Evolutionary conservation across 2,888 invertebrate species (phyloP), one percentile per base, ranked within the genome.

Genomic region (Ametastegia equiseti): DNA sequence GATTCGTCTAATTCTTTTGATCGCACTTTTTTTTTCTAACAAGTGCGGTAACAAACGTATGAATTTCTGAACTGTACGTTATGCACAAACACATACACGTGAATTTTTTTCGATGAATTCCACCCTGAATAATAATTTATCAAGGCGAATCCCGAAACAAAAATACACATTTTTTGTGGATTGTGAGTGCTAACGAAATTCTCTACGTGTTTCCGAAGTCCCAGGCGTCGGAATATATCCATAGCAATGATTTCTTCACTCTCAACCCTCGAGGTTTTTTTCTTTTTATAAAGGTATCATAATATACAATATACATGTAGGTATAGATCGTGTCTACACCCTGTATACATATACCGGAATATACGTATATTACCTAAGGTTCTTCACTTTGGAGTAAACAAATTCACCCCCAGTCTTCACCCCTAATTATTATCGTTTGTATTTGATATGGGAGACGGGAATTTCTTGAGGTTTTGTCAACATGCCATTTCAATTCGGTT

Each of bases 171-270:
- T 67, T 67, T 67, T 5, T 2, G 39, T 15, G 23, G 39, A 67
- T 67, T 39, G 36, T 39, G 39, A 36, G 36, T 19, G n/a, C 39
- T 67, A 23, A 67, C 39, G 39, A 39, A 67, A 39, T 67, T 67
- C 67, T 39, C 39, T 39, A 67, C 67, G 67, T 67, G 36, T 39
- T 15, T 11, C 39, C 69, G 5, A 27, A 13, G 42, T 23, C 42
- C 45, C 19, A 42, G 23, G 69, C 27, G 45, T 13, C 33, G 45
- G 69, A 45, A 45, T 69, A 69, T 45, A 69, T 45, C 39, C 39
- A 69, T 69, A 69, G 45, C 45, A 69, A 45, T 69, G 69, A 69
- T 69, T 69, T 19, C 36, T n/a, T 65, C 36, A 30, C 33, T 63
- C n/a, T 63, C n/a, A 63, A 30, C 33, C 39, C 42, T 69, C 23